These are phyloP conservation scores for Holotrichia oblita DNA, from an alignment of 1,140 invertebrate species.

Conservation along the genomic window DNA sequence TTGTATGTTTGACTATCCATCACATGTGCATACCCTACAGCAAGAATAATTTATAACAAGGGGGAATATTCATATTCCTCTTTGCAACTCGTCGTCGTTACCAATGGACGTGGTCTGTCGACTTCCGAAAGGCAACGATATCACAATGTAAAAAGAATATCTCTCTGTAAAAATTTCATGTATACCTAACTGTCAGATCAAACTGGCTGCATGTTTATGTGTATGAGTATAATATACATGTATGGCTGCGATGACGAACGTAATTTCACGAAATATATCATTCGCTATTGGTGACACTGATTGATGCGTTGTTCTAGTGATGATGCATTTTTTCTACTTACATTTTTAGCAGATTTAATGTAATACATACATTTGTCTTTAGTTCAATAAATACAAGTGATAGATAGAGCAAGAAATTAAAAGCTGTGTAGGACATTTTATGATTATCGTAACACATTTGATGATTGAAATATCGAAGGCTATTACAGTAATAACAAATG, in stretches of 20 bases:
- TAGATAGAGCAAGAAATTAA: no score
- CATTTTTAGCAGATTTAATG: no score
- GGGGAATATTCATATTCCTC: conserved; percentile 15
- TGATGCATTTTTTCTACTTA: no score
- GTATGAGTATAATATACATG: background rate
- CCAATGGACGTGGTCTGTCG: background rate
- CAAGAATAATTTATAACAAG: conserved; percentile 9
- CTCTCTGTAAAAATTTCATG: background rate
- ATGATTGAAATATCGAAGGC: no score
- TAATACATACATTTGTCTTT: no score
- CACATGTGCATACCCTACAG: conserved; percentile 5
- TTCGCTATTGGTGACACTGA: no score
- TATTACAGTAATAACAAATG: no score
- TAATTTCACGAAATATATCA: conserved; percentile 5
- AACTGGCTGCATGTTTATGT: background rate
- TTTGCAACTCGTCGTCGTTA: background rate
- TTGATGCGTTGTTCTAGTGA: no score
- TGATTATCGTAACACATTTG: no score
- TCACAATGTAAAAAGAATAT: background rate
- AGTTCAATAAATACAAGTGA: no score
- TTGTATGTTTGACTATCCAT: conserved; percentile 17
- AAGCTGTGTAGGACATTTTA: no score
- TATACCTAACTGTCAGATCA: conserved; percentile 14
- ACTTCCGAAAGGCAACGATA: background rate
- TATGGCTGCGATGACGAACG: background rate